Evolutionary conservation across 2,888 invertebrate genomes (phyloP).

Genomic region (Caenorhabditis uteleia): DNA sequence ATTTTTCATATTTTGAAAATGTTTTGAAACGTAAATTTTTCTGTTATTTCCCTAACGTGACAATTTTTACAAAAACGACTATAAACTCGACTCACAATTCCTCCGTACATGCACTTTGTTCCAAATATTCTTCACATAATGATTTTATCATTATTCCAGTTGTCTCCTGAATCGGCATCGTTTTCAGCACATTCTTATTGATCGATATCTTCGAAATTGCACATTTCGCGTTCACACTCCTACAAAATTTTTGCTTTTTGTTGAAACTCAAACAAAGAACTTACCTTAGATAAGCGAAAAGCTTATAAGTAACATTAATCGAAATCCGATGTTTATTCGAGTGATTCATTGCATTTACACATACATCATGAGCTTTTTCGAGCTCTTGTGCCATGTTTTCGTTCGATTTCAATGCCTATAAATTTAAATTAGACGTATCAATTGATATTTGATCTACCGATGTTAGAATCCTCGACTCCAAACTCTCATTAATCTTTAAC

Average conservation of each 20-base stretch:
- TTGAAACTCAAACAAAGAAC: conserved; percentile 4
- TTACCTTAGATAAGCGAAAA: conserved; percentile 24
- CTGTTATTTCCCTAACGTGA: too few species aligned
- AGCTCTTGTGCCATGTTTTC: conserved; percentile 25
- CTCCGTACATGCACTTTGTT: too few species aligned
- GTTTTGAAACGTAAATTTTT: too few species aligned
- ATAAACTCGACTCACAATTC: too few species aligned
- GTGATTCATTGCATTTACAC: conserved; percentile 18
- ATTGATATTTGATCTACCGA: too few species aligned
- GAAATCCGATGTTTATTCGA: conserved; percentile 16
- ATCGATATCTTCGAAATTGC: conserved; percentile 16
- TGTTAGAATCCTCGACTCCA: conserved; percentile 6
- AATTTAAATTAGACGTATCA: neutral
- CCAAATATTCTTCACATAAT: conserved; percentile 16
- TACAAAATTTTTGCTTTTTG: too few species aligned
- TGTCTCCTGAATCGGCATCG: conserved; percentile 15
- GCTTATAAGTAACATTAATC: conserved; percentile 12
- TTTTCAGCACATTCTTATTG: conserved; percentile 7
- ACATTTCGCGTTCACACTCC: conserved; percentile 15
- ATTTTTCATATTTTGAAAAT: too few species aligned
- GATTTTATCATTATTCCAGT: conserved; percentile 24
- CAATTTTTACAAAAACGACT: too few species aligned
- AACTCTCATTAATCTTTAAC: conserved; percentile 18
- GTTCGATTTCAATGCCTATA: conserved; percentile 3
- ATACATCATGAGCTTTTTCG: conserved; percentile 24